Base-by-base conservation (phyloP, 2,888 invertebrate genomes). In the Cosmorhoe ocellata region DNA sequence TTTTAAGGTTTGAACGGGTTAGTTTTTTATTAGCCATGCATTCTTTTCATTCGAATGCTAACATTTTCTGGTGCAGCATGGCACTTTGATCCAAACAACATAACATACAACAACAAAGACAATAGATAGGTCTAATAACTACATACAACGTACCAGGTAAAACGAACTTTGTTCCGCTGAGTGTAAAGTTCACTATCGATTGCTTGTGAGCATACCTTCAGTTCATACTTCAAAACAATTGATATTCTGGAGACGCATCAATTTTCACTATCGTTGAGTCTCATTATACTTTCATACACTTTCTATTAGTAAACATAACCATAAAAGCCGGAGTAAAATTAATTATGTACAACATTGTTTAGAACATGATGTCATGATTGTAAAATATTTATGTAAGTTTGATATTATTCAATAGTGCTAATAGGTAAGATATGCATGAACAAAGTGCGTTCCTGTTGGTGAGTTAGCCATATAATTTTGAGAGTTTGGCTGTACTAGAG, bases 211-310 rank as follows among this genome's bases (percentile, higher is more conserved):
- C n/a, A 18, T 3, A 18, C 18, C 18, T 18, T 28, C 28, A 27
- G 12, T 2, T n/a, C 54, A 59, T 63, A 58, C 61, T 64, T 70
- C 66, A 62, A 73, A 71, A 69, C 66, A 63, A 52, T 87, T 81
- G 65, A 56, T 80, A 88, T 88, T 76, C 88, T 65, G 39, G 45
- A 48, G 55, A 50, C 71, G 68, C 57, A 30, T 49, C 56, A 63
- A 75, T 80, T 89, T 89, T 89, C 89, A 88, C 89, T 89, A 84
- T 89, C 89, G 75, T 84, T 86, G 78, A 81, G 81, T 76, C 65
- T 72, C 71, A 83, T 82, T 84, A 80, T 82, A 66, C 67, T 64
- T 51, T 24, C 24, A 24, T 24, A 71, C 76, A 82, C 89, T 89
- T 89, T 89, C 88, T 87, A 82, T 18, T 80, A 77, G 78, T 78